These are phyloP conservation scores for Nematostella vectensis DNA, from an alignment of 92 coral and sea anemone genomes.

Conservation along the genomic window DNA sequence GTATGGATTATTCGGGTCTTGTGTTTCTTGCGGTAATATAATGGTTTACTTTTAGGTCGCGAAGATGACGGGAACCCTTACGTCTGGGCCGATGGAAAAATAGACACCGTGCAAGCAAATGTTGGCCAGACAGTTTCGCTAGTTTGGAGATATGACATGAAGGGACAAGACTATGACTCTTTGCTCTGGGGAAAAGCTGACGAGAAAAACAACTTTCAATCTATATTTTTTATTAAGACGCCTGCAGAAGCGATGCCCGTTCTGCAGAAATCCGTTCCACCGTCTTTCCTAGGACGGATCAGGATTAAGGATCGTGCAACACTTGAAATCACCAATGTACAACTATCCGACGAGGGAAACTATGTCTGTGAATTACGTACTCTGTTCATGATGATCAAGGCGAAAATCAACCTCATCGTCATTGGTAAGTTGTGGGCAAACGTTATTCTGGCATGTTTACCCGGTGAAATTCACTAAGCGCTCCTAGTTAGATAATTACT, in stretches of 20 bases:
- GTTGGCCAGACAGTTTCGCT: conserved; percentile 51
- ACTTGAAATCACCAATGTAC: conserved; percentile 43
- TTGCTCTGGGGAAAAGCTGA: conserved; percentile 58
- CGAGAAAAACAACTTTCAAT: conserved; percentile 15
- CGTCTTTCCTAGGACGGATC: conserved; percentile 44
- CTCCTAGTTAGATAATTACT: background rate
- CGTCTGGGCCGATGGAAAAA: conserved; percentile 7
- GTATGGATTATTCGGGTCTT: background rate
- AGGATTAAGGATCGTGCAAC: conserved; percentile 38
- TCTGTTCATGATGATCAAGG: conserved; percentile 30
- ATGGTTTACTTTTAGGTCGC: no score
- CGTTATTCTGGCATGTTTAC: no score
- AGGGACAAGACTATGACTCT: conserved; percentile 5
- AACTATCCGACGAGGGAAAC: conserved; percentile 56
- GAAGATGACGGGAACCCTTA: conserved; percentile 4
- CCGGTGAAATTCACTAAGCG: background rate
- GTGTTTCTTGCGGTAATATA: no score
- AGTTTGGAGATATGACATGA: conserved; percentile 47
- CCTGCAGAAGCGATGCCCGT: conserved; percentile 11
- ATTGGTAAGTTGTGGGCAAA: conserved; percentile 86
- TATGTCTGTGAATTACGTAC: conserved; percentile 60
- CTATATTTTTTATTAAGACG: conserved; percentile 26
- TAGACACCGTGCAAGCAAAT: conserved; percentile 38
- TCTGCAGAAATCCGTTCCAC: conserved; percentile 16
- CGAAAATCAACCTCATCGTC: conserved; percentile 43